phyloP scores from a whole-genome alignment of 2,888 invertebrate genomes.

The Drosophila acutilabella region DNA sequence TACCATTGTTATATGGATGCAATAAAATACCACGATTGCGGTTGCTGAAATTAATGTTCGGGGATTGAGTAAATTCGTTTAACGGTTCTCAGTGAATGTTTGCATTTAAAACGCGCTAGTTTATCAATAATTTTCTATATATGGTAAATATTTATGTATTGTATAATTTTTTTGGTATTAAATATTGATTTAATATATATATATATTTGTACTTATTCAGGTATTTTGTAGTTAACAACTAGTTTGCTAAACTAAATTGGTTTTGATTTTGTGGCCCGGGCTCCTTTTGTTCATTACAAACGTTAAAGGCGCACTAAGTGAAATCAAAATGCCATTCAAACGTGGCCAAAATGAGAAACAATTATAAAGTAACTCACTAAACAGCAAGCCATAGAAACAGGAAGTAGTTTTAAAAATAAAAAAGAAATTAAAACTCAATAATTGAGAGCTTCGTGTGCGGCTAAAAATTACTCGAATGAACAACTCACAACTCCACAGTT shows the following conservation, averaged over 20 bases:
- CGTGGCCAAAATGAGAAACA: constrained; percentile 54
- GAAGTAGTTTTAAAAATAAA: constrained; percentile 42
- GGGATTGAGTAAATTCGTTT: constrained; percentile 72
- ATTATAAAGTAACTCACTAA: constrained; percentile 68
- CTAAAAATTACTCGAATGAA: constrained; percentile 47
- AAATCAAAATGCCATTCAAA: constrained; percentile 64
- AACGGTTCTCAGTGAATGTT: constrained; percentile 49
- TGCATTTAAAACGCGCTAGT: constrained; percentile 34
- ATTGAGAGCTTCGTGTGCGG: constrained; percentile 52
- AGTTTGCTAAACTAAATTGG: constrained; percentile 49
- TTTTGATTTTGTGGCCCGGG: constrained; percentile 48
- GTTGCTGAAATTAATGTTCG: constrained; percentile 84
- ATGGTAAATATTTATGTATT: constrained; percentile 23
- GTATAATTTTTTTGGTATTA: constrained; percentile 4
- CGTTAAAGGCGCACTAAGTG: constrained; percentile 75
- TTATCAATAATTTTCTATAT: constrained; percentile 35
- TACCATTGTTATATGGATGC: constrained; percentile 88
- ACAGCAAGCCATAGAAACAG: constrained; percentile 75
- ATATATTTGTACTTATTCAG: constrained; percentile 16
- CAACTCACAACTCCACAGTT: constrained; percentile 27
- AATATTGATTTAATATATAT: constrained; percentile 15
- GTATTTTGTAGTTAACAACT: constrained; percentile 43
- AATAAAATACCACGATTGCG: constrained; percentile 86
- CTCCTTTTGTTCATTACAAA: constrained; percentile 81
- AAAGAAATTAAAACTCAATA: constrained; percentile 24